Evolutionary conservation across 1,140 invertebrate species (phyloP).

Genomic region (Marisa cornuarietis): DNA sequence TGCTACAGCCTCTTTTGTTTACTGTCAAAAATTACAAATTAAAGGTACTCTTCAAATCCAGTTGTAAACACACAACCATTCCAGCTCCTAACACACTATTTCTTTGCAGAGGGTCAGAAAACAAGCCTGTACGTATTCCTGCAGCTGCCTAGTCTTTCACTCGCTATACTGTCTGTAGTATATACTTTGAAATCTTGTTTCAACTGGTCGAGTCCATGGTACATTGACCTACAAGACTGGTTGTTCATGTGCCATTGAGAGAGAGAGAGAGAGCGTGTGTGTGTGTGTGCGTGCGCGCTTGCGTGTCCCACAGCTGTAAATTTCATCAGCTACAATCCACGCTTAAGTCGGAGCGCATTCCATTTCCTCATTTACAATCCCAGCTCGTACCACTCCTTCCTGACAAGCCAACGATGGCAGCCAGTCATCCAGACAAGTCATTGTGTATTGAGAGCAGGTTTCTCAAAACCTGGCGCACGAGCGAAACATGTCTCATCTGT

Average conservation of each 20-base stretch:
- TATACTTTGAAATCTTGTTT: too few relatives aligned
- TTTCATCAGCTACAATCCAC: background rate
- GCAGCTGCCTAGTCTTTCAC: too few relatives aligned
- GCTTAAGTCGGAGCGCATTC: background rate
- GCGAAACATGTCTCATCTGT: background rate
- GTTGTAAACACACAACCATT: too few relatives aligned
- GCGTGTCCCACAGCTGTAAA: background rate
- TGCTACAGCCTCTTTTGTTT: too few relatives aligned
- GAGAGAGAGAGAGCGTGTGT: background rate
- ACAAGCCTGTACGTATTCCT: too few relatives aligned
- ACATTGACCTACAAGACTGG: too few relatives aligned
- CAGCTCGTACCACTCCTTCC: background rate
- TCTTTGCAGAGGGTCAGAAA: too few relatives aligned
- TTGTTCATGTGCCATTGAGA: background rate
- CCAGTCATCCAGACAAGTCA: background rate
- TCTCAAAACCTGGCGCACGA: background rate
- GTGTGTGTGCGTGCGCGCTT: conserved; percentile 1
- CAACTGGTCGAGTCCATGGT: too few relatives aligned
- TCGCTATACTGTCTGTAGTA: too few relatives aligned
- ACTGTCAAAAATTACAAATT: too few relatives aligned
- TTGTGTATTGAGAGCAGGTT: background rate
- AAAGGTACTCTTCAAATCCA: too few relatives aligned
- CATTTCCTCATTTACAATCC: background rate
- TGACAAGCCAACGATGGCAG: background rate
- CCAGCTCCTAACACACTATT: too few relatives aligned